Base-by-base conservation (phyloP, 2,888 invertebrate genomes). In the Clusia tigrina region DNA sequence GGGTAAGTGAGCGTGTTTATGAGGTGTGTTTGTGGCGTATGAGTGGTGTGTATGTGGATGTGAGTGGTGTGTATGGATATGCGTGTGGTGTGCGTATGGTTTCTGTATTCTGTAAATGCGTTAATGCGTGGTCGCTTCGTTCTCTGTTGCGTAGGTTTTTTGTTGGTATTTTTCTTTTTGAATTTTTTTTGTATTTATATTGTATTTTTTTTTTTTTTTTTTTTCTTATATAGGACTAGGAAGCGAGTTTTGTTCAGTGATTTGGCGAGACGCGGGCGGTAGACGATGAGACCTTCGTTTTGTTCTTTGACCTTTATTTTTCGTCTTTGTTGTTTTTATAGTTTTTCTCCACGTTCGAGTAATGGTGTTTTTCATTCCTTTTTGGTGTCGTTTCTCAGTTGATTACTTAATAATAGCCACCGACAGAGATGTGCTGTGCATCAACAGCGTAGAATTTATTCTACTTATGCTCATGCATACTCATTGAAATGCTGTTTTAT, bases 271-370 rank as follows among this genome's bases (percentile, higher is more conserved):
- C 42, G n/a, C n/a, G n/a, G 15, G 42, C 42, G n/a, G n/a, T 3
- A 42, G n/a, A n/a, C 42, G n/a, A 5, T 22, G 20, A 70, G 76
- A 72, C 82, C 81, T 81, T 81, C 76, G 64, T 63, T 69, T 65
- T 79, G 79, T 78, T 70, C 79, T 76, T 80, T 81, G 78, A 79
- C 78, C 80, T 78, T 72, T 75, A 69, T 71, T 71, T 68, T 64
- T 58, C n/a, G 6, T 5, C 32, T 32, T 12, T 32, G 32, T 32
- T 32, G 32, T 5, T n/a, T n/a, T n/a, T n/a, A n/a, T n/a, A n/a
- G n/a, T n/a, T n/a, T n/a, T n/a, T n/a, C n/a, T n/a, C n/a, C n/a
- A n/a, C n/a, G n/a, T n/a, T n/a, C n/a, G n/a, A n/a, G n/a, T n/a
- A n/a, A n/a, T 32, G 6, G 32, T 32, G 12, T 32, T 32, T 6